A percentile compares a stretch with the other conserved stretches of the same genome.
phyloP scores from a whole-genome alignment of 2,888 invertebrate genomes.

The Lepidocyrtoides sp. region DNA sequence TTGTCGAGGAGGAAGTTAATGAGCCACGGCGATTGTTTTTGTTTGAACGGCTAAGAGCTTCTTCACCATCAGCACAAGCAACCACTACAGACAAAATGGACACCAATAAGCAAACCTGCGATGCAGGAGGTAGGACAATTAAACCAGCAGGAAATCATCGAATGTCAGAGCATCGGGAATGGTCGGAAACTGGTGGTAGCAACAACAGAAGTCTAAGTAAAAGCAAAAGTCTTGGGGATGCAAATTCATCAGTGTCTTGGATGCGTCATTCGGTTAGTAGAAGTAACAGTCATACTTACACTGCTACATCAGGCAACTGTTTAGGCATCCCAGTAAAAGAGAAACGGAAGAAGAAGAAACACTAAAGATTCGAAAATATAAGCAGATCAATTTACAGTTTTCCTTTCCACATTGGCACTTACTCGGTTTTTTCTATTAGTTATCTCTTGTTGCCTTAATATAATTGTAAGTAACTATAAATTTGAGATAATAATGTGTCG shows the following conservation, averaged over 20 bases:
- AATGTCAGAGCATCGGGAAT: constrained; percentile 52
- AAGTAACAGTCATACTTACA: constrained; percentile 80
- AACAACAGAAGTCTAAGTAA: constrained; percentile 67
- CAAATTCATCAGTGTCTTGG: constrained; percentile 74
- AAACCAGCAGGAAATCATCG: constrained; percentile 41
- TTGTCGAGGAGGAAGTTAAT: constrained; percentile 73
- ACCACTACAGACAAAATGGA: constrained; percentile 30
- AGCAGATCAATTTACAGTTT: constrained; percentile 33
- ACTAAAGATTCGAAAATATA: constrained; percentile 70
- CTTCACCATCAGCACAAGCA: constrained; percentile 35
- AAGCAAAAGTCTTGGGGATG: constrained; percentile 76
- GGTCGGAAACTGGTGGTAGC: constrained; percentile 50
- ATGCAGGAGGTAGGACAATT: not conserved
- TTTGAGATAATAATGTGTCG: constrained; percentile 2
- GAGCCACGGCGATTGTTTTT: constrained; percentile 73
- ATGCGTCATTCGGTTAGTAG: constrained; percentile 76
- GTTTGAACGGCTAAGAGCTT: constrained; percentile 69
- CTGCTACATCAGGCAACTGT: constrained; percentile 68
- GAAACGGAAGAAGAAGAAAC: constrained; percentile 84
- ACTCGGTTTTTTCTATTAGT: not conserved
- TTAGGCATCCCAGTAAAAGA: constrained; percentile 82
- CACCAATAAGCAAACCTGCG: constrained; percentile 38
- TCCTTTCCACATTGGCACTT: constrained; percentile 58
- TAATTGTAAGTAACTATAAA: constrained; percentile 10
- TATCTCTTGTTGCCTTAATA: constrained; percentile 2